These are phyloP conservation scores for Tillus elongatus DNA, from an alignment of 2,888 invertebrate species.

Conservation along the genomic window DNA sequence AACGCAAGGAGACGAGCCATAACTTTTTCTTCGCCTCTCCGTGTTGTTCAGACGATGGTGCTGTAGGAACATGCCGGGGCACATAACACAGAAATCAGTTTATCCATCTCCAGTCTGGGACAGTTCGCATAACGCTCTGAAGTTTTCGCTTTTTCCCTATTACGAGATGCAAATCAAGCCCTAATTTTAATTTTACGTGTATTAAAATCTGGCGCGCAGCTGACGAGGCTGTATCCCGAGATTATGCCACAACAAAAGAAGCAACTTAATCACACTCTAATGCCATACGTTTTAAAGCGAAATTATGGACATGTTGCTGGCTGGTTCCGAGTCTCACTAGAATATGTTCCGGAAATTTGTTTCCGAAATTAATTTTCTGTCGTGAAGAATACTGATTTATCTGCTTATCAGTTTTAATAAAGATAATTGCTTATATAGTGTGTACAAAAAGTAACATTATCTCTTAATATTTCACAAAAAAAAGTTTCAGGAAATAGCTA, in stretches of 20 bases:
- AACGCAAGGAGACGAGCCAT: no score
- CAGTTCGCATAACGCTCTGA: constrained; percentile 15
- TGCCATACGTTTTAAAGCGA: constrained; percentile 32
- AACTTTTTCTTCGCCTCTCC: no score
- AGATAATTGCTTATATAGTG: no score
- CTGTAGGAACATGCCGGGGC: no score
- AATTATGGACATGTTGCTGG: constrained; percentile 32
- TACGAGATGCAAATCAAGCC: constrained; percentile 51
- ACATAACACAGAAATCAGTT: not conserved
- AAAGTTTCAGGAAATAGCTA: no score
- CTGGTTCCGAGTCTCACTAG: no score
- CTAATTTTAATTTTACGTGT: constrained; percentile 54
- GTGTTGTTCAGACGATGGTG: not conserved
- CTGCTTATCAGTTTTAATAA: no score
- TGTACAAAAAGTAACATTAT: no score
- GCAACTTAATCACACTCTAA: constrained; percentile 38
- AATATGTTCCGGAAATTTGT: no score
- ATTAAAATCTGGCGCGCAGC: constrained; percentile 50
- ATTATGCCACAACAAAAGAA: constrained; percentile 40
- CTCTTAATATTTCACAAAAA: no score
- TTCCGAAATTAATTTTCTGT: no score
- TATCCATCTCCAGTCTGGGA: constrained; percentile 11
- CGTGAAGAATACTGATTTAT: no score
- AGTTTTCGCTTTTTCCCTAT: constrained; percentile 44
- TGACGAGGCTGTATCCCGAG: constrained; percentile 43